These are phyloP conservation scores for Oreonectes daqikongensis DNA, from an alignment of 2,797 vertebrate genomes.

Conservation along the genomic window DNA sequence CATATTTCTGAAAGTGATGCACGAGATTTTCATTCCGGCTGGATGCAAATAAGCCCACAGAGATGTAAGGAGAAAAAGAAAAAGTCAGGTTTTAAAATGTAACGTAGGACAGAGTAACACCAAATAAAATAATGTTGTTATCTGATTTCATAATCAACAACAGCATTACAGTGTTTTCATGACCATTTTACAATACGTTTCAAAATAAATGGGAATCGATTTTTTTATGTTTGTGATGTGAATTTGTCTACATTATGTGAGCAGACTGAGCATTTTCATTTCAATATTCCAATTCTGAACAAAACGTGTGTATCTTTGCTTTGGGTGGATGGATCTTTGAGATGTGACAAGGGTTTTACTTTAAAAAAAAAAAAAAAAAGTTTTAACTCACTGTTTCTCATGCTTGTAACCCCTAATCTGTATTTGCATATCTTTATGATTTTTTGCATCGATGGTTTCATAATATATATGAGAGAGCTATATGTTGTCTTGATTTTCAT, in stretches of 20 bases:
- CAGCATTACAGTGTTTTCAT: not conserved
- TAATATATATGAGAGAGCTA: conserved; percentile 50
- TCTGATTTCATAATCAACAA: not conserved
- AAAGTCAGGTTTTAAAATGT: not conserved
- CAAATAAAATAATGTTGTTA: conserved; percentile 5
- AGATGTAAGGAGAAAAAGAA: not conserved
- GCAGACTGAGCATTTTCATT: conserved; percentile 1
- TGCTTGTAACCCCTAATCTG: conserved; percentile 31
- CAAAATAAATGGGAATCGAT: not conserved
- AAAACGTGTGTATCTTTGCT: conserved; percentile 38
- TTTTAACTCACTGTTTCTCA: conserved; percentile 29
- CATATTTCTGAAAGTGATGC: conserved; percentile 31
- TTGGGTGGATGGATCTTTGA: conserved; percentile 27
- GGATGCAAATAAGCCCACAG: conserved; percentile 22
- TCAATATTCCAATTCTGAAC: conserved; percentile 30
- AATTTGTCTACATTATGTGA: not conserved
- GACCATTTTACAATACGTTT: not conserved
- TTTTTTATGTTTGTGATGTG: conserved; percentile 20
- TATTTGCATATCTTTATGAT: conserved; percentile 39
- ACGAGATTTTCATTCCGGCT: not conserved
- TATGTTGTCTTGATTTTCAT: conserved; percentile 36
- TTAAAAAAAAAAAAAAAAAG: conserved; percentile 19
- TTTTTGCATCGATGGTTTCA: conserved; percentile 25
- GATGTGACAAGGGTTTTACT: conserved; percentile 37
- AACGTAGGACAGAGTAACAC: not conserved